Percentiles rank a stretch among this genome's conserved stretches.
These are phyloP conservation scores for Xenopus tropicalis DNA, from an alignment of 2,113 vertebrate species.

Conservation along the genomic window DNA sequence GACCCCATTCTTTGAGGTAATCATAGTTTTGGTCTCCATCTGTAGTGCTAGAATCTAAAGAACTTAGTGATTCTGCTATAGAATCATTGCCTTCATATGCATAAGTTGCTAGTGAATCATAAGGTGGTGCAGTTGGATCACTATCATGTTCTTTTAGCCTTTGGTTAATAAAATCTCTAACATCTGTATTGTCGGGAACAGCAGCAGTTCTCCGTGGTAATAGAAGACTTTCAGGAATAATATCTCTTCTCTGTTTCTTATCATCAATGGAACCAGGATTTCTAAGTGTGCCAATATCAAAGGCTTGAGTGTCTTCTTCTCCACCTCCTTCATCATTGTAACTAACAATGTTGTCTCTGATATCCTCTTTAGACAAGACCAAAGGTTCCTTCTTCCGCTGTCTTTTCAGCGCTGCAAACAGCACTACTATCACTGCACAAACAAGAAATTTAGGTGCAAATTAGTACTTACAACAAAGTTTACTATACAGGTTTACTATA, in stretches of 20 bases:
- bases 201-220: conserved; percentile 86
- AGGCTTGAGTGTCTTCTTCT: conserved; percentile 97
- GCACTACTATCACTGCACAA: conserved; percentile 73
- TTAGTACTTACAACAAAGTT: background rate
- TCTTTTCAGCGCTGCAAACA: conserved; percentile 85
- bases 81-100: conserved; percentile 94
- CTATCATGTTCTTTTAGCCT: conserved; percentile 89
- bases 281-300: conserved; percentile 93
- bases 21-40: conserved; percentile 96
- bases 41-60: conserved; percentile 83
- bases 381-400: conserved; percentile 97
- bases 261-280: conserved; percentile 91
- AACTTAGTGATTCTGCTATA: conserved; percentile 90
- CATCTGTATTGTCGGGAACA: conserved; percentile 86
- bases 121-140: conserved; percentile 89
- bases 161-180: conserved; percentile 91
- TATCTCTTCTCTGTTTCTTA: conserved; percentile 90
- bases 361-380: conserved; percentile 96
- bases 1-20: conserved; percentile 94
- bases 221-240: conserved; percentile 88
- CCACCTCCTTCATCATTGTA: conserved; percentile 97
- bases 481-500: background rate
- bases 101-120: conserved; percentile 95
- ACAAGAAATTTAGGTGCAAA: conserved; percentile 35
- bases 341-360: conserved; percentile 97